phyloP scores from a whole-genome alignment of 1,140 invertebrate genomes.

The Sogatella furcifera region DNA sequence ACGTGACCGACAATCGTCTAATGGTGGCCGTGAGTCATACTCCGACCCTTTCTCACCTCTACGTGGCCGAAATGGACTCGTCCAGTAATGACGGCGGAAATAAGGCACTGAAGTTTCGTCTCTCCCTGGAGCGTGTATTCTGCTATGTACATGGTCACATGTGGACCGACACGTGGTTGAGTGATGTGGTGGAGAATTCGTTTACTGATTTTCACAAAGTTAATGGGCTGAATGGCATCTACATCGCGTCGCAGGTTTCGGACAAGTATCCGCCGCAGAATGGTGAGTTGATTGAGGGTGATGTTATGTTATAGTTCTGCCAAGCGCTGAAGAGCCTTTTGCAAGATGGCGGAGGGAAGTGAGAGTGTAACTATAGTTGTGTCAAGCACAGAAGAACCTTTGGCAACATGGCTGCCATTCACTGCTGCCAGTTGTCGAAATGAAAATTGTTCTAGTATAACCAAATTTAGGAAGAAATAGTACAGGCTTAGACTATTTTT shows the following conservation, averaged over 20 bases:
- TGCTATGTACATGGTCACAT: slow-evolving; percentile 65
- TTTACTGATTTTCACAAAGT: slow-evolving; percentile 88
- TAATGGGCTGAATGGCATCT: slow-evolving; percentile 74
- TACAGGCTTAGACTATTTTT: too few relatives aligned
- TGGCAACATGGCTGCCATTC: too few relatives aligned
- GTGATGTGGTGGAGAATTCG: slow-evolving; percentile 61
- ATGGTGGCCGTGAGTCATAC: slow-evolving; percentile 77
- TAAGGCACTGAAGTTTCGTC: slow-evolving; percentile 39
- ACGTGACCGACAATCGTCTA: slow-evolving; percentile 66
- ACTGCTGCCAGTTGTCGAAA: too few relatives aligned
- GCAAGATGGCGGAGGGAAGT: too few relatives aligned
- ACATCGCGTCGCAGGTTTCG: slow-evolving; percentile 72
- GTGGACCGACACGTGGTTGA: slow-evolving; percentile 72
- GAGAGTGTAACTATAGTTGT: too few relatives aligned
- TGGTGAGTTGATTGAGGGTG: neutral
- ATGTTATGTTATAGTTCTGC: too few relatives aligned
- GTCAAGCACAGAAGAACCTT: too few relatives aligned
- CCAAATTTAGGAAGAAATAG: too few relatives aligned
- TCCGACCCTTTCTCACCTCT: slow-evolving; percentile 61
- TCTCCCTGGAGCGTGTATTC: slow-evolving; percentile 72
- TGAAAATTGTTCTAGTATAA: too few relatives aligned
- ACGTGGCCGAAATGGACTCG: slow-evolving; percentile 55
- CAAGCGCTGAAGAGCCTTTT: too few relatives aligned
- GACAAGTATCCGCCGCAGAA: neutral
- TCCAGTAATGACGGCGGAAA: too few relatives aligned